Evolutionary conservation across 2,113 vertebrate genomes (phyloP), one percentile per base, ranked within the genome.

Genomic region (Triplophysa rosa): DNA sequence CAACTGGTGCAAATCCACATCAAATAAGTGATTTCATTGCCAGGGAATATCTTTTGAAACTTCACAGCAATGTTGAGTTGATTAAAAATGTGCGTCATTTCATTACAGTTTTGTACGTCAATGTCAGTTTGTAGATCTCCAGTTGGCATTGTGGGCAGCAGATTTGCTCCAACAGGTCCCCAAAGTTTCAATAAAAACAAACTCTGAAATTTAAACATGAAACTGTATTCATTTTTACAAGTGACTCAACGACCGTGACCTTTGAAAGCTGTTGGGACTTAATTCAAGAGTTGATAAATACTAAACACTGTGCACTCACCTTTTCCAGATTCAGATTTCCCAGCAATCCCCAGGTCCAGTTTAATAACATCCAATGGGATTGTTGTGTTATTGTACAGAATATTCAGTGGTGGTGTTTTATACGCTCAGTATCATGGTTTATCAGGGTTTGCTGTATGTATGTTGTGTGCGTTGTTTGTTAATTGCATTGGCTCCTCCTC

Each of bases 401-500:
- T 37, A 77, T 77, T 62, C 72, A 74, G 16, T 40, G 19, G 14
- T 16, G 26, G n/a, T 63, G 21, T 8, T 62, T 4, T 58, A n/a
- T 54, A 8, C 59, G 70, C 29, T 72, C 33, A 59, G 33, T 65
- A 26, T 64, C 42, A 14, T 42, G 33, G 19, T 65, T 58, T n/a
- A 65, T 64, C 45, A 16, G 62, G 24, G 19, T 65, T 63, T 75
- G 23, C 37, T 74, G 8, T 47, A 37, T 0, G 37, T 6, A 49
- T 17, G 52, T 33, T 72, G n/a, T n/a, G 54, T 33, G 5, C 19
- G 37, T 26, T 42, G 52, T 45, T 62, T 62, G 73, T 71, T 82
- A 42, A 71, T 71, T 82, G 68, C n/a, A 54, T 24, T 65, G 42
- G 74, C 74, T 77, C 74, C 74, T 71, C 67, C 73, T 47, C 61